These are phyloP conservation scores for Trachops cirrhosus DNA, from an alignment of 2,797 vertebrate genomes.

Conservation along the genomic window DNA sequence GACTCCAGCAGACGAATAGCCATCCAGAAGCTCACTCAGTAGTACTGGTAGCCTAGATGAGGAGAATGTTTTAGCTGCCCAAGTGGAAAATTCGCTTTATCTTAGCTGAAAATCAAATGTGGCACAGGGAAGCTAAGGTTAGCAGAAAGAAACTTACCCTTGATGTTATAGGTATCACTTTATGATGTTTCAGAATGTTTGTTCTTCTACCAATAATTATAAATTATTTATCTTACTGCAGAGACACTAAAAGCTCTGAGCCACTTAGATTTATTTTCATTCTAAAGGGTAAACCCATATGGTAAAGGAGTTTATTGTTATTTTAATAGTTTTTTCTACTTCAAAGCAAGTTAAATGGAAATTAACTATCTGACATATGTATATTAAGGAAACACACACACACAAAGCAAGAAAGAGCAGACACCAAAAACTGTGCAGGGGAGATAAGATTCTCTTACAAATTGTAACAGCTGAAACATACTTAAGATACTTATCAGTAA, in stretches of 20 bases:
- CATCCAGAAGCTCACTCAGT: not conserved
- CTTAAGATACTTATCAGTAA: constrained; percentile 5
- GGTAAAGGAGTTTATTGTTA: not conserved
- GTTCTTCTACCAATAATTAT: not conserved
- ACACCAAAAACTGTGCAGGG: not conserved
- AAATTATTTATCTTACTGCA: constrained; percentile 1
- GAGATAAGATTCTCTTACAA: not conserved
- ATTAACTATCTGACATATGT: not conserved
- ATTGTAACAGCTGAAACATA: not conserved
- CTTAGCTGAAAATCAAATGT: not conserved
- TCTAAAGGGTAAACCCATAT: not conserved
- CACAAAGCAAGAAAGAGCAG: not conserved
- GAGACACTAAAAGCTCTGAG: not conserved
- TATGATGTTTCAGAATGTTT: constrained; percentile 33
- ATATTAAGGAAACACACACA: not conserved
- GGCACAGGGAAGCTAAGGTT: not conserved
- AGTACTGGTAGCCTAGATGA: not conserved
- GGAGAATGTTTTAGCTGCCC: not conserved
- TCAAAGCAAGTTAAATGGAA: not conserved
- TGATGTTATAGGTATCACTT: not conserved
- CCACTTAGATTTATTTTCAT: not conserved
- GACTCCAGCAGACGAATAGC: not conserved
- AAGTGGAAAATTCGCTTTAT: constrained; percentile 12
- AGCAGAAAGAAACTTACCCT: not conserved
- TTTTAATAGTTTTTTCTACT: not conserved